phyloP scores from a whole-genome alignment of 2,888 invertebrate species.

The Euproctis similis region DNA sequence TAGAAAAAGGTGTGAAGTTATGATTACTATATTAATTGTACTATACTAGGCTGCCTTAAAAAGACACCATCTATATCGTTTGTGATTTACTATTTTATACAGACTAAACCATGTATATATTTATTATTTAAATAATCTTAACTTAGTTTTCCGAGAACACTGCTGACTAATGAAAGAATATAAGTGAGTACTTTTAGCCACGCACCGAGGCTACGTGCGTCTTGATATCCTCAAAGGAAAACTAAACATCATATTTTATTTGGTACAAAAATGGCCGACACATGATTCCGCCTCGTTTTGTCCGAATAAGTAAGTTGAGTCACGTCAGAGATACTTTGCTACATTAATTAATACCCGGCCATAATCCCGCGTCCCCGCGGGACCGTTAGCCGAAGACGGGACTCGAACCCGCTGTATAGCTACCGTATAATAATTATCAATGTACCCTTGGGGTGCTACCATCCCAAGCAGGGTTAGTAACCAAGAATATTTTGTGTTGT shows the following conservation, averaged over 20 bases:
- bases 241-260: not conserved
- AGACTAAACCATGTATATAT: no score
- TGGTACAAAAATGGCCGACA: not conserved
- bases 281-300: not conserved
- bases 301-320: conserved; percentile 37
- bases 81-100: no score
- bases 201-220: no score
- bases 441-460: conserved; percentile 58
- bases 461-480: conserved; percentile 20
- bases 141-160: no score
- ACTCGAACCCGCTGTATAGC: conserved; percentile 27
- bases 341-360: conserved; percentile 55
- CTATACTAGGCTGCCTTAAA: no score
- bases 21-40: no score
- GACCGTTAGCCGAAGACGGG: conserved; percentile 46
- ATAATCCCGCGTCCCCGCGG: conserved; percentile 44
- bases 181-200: no score
- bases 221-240: not conserved
- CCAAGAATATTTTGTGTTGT: conserved; percentile 5
- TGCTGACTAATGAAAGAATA: no score
- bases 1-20: no score
- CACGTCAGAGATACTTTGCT: conserved; percentile 44
- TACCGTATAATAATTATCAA: conserved; percentile 72
- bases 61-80: no score
- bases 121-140: no score